These are phyloP conservation scores for Parnassius smintheus DNA, from an alignment of 2,888 invertebrate species.

Conservation along the genomic window DNA sequence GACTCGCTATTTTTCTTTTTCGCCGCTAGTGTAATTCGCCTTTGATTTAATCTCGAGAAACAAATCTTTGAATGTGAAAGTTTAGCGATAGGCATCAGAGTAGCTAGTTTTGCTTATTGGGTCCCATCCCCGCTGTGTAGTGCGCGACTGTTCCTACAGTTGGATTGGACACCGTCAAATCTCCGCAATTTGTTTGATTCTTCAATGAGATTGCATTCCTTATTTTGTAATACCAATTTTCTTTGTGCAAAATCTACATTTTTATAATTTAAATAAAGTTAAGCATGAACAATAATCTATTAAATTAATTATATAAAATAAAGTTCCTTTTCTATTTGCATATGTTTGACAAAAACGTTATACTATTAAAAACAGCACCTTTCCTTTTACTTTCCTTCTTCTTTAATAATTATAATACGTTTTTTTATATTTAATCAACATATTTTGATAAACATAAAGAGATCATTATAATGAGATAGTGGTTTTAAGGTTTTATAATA, in stretches of 20 bases:
- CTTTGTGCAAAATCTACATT: constrained; percentile 37
- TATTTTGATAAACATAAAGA: not conserved
- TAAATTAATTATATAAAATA: too few species aligned
- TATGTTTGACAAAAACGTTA: too few species aligned
- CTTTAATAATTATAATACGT: not conserved
- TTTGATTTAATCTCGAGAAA: constrained; percentile 81
- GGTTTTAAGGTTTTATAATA: too few species aligned
- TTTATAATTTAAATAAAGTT: constrained; percentile 12
- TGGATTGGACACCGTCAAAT: constrained; percentile 70
- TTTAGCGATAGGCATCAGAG: constrained; percentile 78
- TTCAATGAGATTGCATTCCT: constrained; percentile 72
- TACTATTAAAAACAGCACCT: too few species aligned
- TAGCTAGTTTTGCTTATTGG: constrained; percentile 79
- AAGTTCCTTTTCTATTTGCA: too few species aligned
- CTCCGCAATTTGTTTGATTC: constrained; percentile 72
- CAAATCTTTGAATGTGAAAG: constrained; percentile 81
- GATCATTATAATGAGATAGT: too few species aligned
- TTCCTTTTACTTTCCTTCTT: too few species aligned
- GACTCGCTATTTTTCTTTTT: constrained; percentile 80
- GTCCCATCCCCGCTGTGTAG: constrained; percentile 61
- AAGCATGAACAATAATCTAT: not conserved
- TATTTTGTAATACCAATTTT: constrained; percentile 56
- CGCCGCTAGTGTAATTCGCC: constrained; percentile 80
- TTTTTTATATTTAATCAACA: not conserved
- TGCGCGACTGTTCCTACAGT: constrained; percentile 61